A percentile compares a stretch with the other conserved stretches of the same genome.
Conservation (phyloP, 2,113 vertebrate species). For the Phocoena phocoena region DNA sequence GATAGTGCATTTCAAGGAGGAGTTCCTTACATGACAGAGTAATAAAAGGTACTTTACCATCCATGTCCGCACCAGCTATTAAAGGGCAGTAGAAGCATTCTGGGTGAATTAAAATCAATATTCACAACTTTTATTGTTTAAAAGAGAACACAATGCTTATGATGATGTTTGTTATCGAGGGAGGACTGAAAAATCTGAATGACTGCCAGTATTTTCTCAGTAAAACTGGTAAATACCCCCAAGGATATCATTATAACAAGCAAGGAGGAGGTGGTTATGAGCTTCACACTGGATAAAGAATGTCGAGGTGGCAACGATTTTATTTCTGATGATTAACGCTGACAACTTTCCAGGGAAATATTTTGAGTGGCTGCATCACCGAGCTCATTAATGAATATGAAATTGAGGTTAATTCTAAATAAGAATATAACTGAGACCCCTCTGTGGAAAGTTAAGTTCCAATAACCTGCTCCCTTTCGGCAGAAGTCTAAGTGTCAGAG, state of each 20-base stretch:
- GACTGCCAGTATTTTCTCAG: background rate
- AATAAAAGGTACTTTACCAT: background rate
- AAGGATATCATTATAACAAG: background rate
- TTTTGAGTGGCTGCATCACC: background rate
- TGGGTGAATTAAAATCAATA: background rate
- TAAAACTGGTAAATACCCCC: background rate
- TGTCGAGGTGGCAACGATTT: background rate
- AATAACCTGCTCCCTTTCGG: background rate
- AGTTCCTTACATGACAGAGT: background rate
- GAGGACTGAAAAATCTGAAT: background rate
- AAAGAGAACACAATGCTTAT: background rate
- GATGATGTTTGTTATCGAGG: background rate
- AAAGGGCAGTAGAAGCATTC: background rate
- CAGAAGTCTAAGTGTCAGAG: too few species aligned
- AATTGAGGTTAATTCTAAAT: background rate
- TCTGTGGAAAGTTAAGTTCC: background rate
- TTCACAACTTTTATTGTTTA: background rate
- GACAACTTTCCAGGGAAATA: background rate
- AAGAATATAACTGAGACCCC: background rate
- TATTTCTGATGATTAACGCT: background rate
- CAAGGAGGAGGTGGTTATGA: background rate
- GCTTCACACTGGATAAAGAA: background rate
- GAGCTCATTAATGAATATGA: background rate
- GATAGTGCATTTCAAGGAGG: background rate
- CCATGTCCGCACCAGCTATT: background rate